Base-by-base conservation (phyloP, 2,113 vertebrate species). In the Lepisosteus osseus region DNA sequence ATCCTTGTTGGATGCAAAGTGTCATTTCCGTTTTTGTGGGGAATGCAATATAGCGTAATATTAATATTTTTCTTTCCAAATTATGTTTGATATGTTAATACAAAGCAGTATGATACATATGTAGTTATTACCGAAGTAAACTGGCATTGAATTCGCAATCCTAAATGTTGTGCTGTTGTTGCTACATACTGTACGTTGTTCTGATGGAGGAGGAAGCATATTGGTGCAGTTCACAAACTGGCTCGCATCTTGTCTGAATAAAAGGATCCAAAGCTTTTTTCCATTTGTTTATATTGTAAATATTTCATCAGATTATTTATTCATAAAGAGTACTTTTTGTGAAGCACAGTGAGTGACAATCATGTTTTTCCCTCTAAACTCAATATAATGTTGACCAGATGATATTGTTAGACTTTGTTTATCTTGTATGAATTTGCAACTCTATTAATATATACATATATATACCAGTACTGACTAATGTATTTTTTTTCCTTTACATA, bases 391-490 rank as follows among this genome's bases (percentile, higher is more conserved):
- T 80, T 82, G 82, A 80, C 74, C 79, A 80, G 77, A 80, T 79
- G 76, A 74, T 81, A 78, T 77, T 85, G 81, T 78, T 79, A 80
- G 65, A 71, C 76, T 78, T 84, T 82, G 80, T 86, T 84, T 80
- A 81, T 82, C 80, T 82, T 84, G 73, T 84, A 82, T 85, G 73
- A 71, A 78, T 72, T 89, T 88, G 86, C 76, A 86, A 81, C 86
- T 92, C 85, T 75, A 72, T 74, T 65, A 67, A 75, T 81, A 74
- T 81, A 83, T 78, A 83, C 79, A 81, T 74, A 80, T 80, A 77
- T 80, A 77, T 78, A 75, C 72, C 72, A 73, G 40, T 45, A 45
- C 47, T 73, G 43, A 65, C 57, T 15, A 43, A 68, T 73, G 64
- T 66, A 29, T n/a, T 69, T 59, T 67, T 72, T 55, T 40, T 64